phyloP scores from a whole-genome alignment of 2,113 vertebrate species.

The Parotia lawesii region DNA sequence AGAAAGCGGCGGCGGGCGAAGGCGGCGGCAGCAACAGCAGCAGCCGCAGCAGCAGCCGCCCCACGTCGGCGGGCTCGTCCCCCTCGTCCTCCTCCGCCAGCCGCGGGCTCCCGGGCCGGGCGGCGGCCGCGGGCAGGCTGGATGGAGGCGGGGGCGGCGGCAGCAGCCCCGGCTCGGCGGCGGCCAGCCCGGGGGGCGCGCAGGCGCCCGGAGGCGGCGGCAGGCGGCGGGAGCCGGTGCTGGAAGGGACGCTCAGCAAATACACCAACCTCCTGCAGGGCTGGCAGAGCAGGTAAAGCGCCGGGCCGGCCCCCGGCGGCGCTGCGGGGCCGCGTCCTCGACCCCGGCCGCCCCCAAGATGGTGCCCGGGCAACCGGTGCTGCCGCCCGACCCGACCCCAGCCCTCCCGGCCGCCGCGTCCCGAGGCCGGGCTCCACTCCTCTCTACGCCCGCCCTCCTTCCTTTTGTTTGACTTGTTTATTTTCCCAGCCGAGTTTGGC shows the following conservation, averaged over 20 bases:
- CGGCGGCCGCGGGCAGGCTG: slow-evolving; percentile 39
- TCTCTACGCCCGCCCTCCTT: neutral
- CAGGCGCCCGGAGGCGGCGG: slow-evolving; percentile 67
- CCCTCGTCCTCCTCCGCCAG: too few relatives aligned
- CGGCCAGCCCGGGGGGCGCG: slow-evolving; percentile 71
- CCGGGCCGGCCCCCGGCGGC: neutral
- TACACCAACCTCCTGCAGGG: slow-evolving; percentile 97
- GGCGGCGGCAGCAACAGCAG: slow-evolving; percentile 61
- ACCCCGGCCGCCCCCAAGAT: neutral
- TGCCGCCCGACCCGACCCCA: neutral
- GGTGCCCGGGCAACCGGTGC: neutral
- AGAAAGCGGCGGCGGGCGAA: slow-evolving; percentile 36
- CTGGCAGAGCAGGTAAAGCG: slow-evolving; percentile 93
- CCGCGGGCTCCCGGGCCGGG: neutral
- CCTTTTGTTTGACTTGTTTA: neutral
- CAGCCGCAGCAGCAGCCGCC: slow-evolving; percentile 67
- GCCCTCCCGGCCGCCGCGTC: neutral
- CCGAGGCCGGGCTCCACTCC: neutral
- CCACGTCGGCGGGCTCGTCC: too few relatives aligned
- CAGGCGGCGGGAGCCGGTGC: slow-evolving; percentile 59
- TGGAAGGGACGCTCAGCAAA: slow-evolving; percentile 93
- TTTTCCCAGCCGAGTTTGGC: neutral
- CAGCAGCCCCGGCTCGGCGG: slow-evolving; percentile 78
- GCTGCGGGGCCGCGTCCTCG: neutral
- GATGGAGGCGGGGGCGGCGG: slow-evolving; percentile 63